A percentile compares a stretch with the other conserved stretches of the same genome.
Evolutionary conservation across 2,797 vertebrate genomes (phyloP).

Genomic region (Pogoniulus pusillus): DNA sequence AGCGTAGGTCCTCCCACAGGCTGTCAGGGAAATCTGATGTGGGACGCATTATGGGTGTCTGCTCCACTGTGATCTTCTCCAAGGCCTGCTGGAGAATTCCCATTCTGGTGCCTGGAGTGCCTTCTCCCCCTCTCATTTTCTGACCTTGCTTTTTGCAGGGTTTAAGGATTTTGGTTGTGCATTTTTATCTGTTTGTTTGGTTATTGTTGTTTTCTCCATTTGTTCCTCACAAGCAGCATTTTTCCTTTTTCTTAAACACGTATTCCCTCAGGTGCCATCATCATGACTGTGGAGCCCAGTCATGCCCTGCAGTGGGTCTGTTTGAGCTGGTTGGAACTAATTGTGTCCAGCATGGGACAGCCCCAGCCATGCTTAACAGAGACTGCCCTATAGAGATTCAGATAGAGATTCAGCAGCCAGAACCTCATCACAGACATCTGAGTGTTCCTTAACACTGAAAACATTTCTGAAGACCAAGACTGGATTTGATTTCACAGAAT

Average conservation of each 20-base stretch:
- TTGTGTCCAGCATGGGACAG: accelerated
- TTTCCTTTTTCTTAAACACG: background rate
- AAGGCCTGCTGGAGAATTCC: background rate
- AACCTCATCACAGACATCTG: accelerated
- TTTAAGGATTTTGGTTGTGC: background rate
- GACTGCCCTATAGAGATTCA: accelerated
- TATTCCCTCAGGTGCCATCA: too few relatives aligned
- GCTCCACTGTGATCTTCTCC: background rate
- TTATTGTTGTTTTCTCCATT: background rate
- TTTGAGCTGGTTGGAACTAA: too few relatives aligned
- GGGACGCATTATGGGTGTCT: background rate
- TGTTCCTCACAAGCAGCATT: background rate
- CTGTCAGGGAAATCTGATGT: background rate
- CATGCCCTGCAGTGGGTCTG: too few relatives aligned
- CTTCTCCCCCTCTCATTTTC: background rate
- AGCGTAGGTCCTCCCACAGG: background rate
- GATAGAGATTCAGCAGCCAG: accelerated
- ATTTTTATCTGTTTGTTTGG: too few relatives aligned
- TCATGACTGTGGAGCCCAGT: too few relatives aligned
- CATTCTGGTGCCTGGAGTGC: too few relatives aligned
- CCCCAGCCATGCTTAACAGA: background rate
- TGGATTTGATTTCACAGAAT: background rate
- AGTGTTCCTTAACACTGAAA: too few relatives aligned
- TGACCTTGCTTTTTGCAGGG: background rate
- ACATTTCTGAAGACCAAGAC: background rate